Evolutionary conservation across 2,888 invertebrate genomes (phyloP).

Genomic region (Catocala nupta): DNA sequence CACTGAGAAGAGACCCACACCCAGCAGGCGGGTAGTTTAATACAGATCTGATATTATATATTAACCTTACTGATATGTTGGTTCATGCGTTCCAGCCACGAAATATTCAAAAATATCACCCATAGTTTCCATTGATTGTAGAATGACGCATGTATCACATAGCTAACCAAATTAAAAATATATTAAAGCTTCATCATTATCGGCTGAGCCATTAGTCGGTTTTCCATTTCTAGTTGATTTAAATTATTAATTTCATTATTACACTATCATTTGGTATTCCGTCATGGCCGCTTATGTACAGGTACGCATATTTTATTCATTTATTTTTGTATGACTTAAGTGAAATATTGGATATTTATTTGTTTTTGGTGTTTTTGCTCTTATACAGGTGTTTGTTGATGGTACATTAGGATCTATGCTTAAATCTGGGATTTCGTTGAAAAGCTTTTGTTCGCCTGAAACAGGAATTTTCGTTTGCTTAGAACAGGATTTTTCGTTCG

Average conservation of each 20-base stretch:
- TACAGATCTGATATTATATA: no score
- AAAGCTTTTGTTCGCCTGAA: no score
- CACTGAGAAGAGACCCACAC: no score
- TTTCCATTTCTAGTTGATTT: conserved; percentile 31
- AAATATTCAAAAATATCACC: no score
- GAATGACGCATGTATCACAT: background rate
- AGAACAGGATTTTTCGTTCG: no score
- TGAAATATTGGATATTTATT: background rate
- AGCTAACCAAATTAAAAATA: conserved; percentile 33
- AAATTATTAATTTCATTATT: conserved; percentile 25
- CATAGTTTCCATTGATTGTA: background rate
- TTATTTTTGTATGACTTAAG: background rate
- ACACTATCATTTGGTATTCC: conserved; percentile 27
- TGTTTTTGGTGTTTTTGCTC: background rate
- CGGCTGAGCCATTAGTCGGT: conserved; percentile 11
- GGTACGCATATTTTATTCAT: conserved; percentile 22
- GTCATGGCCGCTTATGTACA: conserved; percentile 36
- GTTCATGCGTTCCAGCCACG: no score
- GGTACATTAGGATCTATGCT: no score
- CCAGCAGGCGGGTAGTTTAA: no score
- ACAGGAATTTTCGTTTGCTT: no score
- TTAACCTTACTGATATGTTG: no score
- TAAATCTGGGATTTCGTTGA: no score
- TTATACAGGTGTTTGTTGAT: background rate
- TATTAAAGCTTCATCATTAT: conserved; percentile 31